Evolutionary conservation across 1,140 invertebrate species (phyloP).

Genomic region (Leguminivora glycinivorella): DNA sequence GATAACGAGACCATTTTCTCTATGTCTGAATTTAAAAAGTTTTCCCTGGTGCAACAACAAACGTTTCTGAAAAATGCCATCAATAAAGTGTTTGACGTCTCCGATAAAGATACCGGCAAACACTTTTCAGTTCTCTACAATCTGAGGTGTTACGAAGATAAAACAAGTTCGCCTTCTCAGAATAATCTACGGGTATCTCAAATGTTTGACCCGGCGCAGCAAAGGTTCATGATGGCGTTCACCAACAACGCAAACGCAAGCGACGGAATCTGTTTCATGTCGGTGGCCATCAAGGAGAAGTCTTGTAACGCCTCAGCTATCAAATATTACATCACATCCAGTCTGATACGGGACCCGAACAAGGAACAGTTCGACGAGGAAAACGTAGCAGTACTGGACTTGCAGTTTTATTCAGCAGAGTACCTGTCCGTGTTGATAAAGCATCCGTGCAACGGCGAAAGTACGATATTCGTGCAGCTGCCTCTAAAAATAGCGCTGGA

Average conservation of each 20-base stretch:
- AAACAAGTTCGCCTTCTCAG: slow-evolving; percentile 36
- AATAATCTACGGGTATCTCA: slow-evolving; percentile 68
- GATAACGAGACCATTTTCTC: slow-evolving; percentile 85
- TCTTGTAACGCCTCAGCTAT: slow-evolving; percentile 49
- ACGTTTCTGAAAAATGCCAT: slow-evolving; percentile 85
- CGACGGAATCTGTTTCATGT: slow-evolving; percentile 71
- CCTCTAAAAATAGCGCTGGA: slow-evolving; percentile 77
- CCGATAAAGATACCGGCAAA: slow-evolving; percentile 82
- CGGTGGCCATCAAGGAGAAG: slow-evolving; percentile 61
- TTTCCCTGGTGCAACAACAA: slow-evolving; percentile 91
- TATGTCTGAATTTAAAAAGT: slow-evolving; percentile 84
- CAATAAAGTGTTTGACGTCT: slow-evolving; percentile 84
- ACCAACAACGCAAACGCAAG: slow-evolving; percentile 46
- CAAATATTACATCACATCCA: slow-evolving; percentile 60
- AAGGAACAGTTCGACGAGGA: slow-evolving; percentile 55
- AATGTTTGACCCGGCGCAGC: slow-evolving; percentile 59
- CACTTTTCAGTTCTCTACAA: slow-evolving; percentile 80
- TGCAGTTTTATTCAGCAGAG: slow-evolving; percentile 91
- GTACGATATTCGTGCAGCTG: slow-evolving; percentile 83
- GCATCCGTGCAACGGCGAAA: slow-evolving; percentile 77
- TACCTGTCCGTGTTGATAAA: slow-evolving; percentile 87
- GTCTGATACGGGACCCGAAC: slow-evolving; percentile 56
- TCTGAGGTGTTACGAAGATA: slow-evolving; percentile 73
- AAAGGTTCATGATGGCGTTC: slow-evolving; percentile 68
- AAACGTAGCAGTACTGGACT: slow-evolving; percentile 79